These are phyloP conservation scores for Actias luna DNA, from an alignment of 2,888 invertebrate genomes.

Conservation along the genomic window DNA sequence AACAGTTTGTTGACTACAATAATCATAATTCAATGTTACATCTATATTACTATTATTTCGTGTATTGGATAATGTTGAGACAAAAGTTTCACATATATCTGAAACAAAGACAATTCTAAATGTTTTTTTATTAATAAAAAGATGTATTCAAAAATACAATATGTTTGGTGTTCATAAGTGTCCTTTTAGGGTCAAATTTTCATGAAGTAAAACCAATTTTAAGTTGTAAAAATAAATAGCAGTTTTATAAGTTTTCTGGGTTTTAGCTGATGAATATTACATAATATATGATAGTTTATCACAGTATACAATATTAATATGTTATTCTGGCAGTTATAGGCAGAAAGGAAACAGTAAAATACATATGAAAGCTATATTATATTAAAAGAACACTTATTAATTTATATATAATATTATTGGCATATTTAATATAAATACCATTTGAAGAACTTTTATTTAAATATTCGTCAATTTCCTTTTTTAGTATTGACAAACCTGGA, in stretches of 20 bases:
- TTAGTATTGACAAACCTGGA: conserved; percentile 19
- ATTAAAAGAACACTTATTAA: not conserved
- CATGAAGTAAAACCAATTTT: not conserved
- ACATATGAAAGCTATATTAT: not conserved
- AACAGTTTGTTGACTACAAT: not conserved
- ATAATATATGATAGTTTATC: too few species aligned
- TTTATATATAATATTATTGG: not conserved
- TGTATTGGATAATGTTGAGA: not conserved
- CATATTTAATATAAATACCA: not conserved
- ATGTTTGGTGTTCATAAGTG: not conserved
- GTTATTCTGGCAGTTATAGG: not conserved
- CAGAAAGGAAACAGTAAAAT: not conserved
- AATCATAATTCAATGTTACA: not conserved
- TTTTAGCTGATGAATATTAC: too few species aligned
- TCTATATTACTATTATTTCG: not conserved
- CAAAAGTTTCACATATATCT: not conserved
- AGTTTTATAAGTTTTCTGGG: not conserved
- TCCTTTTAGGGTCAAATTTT: not conserved
- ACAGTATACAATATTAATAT: too few species aligned
- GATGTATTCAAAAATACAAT: not conserved
- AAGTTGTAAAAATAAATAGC: not conserved
- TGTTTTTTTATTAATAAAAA: not conserved
- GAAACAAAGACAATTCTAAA: not conserved
- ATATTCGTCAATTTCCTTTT: conserved; percentile 20
- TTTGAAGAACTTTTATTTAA: not conserved